Percentiles rank a stretch among this genome's conserved stretches.
Evolutionary conservation across 2,113 vertebrate species (phyloP).

Genomic region (Podarcis cretensis): DNA sequence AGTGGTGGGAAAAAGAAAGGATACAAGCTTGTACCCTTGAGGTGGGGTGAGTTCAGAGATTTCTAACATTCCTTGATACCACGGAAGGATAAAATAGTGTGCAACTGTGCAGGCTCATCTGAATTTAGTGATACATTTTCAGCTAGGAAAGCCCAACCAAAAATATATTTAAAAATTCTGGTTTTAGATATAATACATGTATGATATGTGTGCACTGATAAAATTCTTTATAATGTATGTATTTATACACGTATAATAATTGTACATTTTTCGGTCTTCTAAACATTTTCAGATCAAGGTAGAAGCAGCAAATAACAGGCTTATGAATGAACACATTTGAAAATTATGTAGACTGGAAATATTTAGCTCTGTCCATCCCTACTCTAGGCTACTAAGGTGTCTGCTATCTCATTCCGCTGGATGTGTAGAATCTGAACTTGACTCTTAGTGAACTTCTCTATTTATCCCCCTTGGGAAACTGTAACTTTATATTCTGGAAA

Average conservation of each 20-base stretch:
- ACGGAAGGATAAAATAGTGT: conserved; percentile 9
- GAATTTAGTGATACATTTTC: too few species aligned
- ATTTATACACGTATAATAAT: too few species aligned
- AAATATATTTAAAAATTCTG: too few species aligned
- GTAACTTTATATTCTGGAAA: neutral
- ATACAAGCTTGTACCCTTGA: conserved; percentile 26
- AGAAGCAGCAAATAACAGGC: neutral
- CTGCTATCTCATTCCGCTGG: neutral
- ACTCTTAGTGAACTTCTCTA: neutral
- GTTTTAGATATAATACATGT: too few species aligned
- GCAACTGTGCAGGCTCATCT: neutral
- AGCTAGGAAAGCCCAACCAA: too few species aligned
- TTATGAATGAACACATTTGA: neutral
- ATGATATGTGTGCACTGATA: too few species aligned
- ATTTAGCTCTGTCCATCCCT: neutral
- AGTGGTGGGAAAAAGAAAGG: conserved; percentile 14
- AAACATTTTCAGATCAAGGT: neutral
- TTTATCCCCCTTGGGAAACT: neutral
- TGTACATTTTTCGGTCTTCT: too few species aligned
- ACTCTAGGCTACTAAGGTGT: neutral
- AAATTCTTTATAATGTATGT: too few species aligned
- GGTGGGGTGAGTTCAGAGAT: conserved; percentile 25
- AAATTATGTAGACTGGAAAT: neutral
- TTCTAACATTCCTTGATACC: conserved; percentile 10
- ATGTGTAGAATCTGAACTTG: neutral